Conservation (phyloP, 2,888 invertebrate genomes). For the Eumerus sabulonum region DNA sequence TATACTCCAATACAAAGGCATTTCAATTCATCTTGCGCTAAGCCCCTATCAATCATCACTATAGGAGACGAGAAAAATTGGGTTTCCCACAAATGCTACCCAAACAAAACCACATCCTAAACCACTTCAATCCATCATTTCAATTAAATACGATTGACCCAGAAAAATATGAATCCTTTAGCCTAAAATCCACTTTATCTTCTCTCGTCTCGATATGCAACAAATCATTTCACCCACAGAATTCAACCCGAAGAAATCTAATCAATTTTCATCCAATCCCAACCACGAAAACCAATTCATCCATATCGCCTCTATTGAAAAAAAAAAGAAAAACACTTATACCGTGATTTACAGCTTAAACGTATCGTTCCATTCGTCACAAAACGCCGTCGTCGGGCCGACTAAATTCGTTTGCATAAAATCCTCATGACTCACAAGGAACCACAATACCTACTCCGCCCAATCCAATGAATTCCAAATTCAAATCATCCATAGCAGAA, state of each 20-base stretch:
- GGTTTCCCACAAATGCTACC: no score
- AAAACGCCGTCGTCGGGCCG: background rate
- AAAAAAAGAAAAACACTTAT: background rate
- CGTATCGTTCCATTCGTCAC: background rate
- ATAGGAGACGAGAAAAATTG: no score
- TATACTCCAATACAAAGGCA: no score
- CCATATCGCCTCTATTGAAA: background rate
- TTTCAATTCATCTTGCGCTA: no score
- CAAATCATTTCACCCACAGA: background rate
- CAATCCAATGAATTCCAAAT: slow-evolving; percentile 17
- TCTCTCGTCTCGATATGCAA: no score
- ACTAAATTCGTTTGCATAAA: slow-evolving; percentile 20
- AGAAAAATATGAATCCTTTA: no score
- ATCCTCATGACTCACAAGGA: slow-evolving; percentile 14
- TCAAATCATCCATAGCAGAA: slow-evolving; percentile 9
- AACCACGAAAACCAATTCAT: background rate
- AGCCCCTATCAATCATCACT: no score
- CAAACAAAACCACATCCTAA: no score
- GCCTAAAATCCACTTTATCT: no score
- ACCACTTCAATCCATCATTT: no score
- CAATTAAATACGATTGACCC: no score
- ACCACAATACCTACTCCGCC: background rate
- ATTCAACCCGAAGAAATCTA: background rate
- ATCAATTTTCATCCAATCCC: slow-evolving; percentile 14
- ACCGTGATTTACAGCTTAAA: slow-evolving; percentile 1